Evolutionary conservation across 2,113 vertebrate species (phyloP).

Genomic region (Onychostruthus taczanowskii): DNA sequence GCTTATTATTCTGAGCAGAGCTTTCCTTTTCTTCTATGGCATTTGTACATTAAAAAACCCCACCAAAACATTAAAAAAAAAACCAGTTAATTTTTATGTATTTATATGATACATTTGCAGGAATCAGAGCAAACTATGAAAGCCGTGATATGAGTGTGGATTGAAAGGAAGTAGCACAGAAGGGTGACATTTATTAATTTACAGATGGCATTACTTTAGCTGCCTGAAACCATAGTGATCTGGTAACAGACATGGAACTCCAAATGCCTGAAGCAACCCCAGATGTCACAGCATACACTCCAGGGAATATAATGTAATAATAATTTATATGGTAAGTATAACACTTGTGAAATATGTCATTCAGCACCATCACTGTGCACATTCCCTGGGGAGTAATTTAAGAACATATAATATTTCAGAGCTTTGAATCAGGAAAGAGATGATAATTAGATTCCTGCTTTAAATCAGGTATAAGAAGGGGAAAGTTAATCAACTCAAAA

Average conservation of each 20-base stretch:
- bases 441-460: conserved; percentile 46
- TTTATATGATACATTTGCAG: conserved; percentile 20
- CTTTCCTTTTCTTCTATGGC: background rate
- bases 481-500: conserved; percentile 62
- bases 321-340: conserved; percentile 58
- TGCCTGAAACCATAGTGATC: conserved; percentile 67
- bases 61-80: background rate
- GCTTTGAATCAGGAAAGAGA: conserved; percentile 29
- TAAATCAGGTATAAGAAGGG: conserved; percentile 32
- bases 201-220: conserved; percentile 68
- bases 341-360: conserved; percentile 63
- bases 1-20: background rate
- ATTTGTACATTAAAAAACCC: background rate
- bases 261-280: conserved; percentile 63
- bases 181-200: conserved; percentile 71
- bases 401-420: conserved; percentile 49
- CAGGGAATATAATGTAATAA: conserved; percentile 67
- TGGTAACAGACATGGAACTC: conserved; percentile 63
- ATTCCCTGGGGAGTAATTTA: conserved; percentile 49
- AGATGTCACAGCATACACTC: conserved; percentile 60
- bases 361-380: conserved; percentile 25
- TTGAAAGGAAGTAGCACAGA: conserved; percentile 60
- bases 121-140: conserved; percentile 41
- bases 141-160: background rate
- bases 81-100: background rate